Percentiles rank a stretch among this genome's conserved stretches.
Evolutionary conservation across 2,888 invertebrate genomes (phyloP).

Genomic region (Cantharis flavilabris): DNA sequence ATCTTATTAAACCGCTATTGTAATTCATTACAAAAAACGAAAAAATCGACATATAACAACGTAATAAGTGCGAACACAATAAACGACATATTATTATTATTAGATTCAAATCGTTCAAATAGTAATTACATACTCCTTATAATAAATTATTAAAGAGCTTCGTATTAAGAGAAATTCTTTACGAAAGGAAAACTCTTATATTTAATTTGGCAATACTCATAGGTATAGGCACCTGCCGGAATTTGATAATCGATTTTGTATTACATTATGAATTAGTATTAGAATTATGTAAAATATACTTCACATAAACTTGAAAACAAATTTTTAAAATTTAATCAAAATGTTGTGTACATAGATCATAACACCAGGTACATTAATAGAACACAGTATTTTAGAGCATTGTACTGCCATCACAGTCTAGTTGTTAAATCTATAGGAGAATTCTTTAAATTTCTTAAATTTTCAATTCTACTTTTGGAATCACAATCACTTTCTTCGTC

Average conservation of each 20-base stretch:
- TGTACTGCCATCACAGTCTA: slow-evolving; percentile 62
- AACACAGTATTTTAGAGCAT: slow-evolving; percentile 40
- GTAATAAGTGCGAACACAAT: neutral
- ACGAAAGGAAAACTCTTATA: neutral
- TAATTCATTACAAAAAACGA: neutral
- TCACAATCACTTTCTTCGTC: slow-evolving; percentile 61
- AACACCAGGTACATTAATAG: slow-evolving; percentile 42
- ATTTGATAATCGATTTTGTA: neutral
- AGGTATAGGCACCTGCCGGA: neutral
- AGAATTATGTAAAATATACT: neutral
- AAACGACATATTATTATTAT: neutral
- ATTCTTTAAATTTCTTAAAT: slow-evolving; percentile 54
- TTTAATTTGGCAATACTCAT: neutral
- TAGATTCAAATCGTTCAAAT: neutral
- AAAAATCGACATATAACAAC: neutral
- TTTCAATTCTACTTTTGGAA: slow-evolving; percentile 53
- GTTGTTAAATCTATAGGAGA: slow-evolving; percentile 70
- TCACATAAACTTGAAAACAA: neutral
- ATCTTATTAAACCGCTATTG: neutral
- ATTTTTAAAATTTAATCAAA: neutral
- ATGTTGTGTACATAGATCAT: neutral
- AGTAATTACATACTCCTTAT: neutral
- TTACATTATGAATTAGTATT: neutral
- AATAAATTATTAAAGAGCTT: neutral
- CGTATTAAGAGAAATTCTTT: neutral